Percentiles rank a stretch among this genome's conserved stretches.
phyloP scores from a whole-genome alignment of 2,797 vertebrate genomes.

The Sorex maritimensis region DNA sequence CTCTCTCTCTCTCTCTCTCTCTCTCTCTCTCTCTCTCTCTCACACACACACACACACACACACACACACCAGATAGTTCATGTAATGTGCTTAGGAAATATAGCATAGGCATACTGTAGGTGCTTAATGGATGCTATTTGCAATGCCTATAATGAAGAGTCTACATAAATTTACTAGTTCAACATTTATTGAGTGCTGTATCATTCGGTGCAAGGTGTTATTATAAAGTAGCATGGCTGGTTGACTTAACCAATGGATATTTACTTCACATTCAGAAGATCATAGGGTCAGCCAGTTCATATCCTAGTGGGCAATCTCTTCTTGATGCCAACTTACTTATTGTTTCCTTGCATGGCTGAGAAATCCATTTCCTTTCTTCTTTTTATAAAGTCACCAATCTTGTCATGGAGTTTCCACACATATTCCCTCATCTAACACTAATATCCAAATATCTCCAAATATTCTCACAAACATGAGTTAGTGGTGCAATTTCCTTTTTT shows the following conservation, averaged over 20 bases:
- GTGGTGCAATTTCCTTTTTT: neutral
- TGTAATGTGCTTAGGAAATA: neutral
- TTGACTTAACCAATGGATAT: neutral
- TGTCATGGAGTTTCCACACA: neutral
- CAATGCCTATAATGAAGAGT: neutral
- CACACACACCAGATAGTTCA: too few relatives aligned
- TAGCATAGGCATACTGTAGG: neutral
- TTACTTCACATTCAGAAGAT: neutral
- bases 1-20: too few relatives aligned
- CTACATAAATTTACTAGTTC: neutral
- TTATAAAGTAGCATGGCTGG: too few relatives aligned
- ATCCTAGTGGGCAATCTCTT: neutral
- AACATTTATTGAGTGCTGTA: neutral
- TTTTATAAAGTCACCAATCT: neutral
- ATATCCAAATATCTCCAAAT: too few relatives aligned
- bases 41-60: too few relatives aligned
- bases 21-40: too few relatives aligned
- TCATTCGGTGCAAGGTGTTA: neutral
- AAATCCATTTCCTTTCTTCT: neutral
- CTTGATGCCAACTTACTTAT: neutral
- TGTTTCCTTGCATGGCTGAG: too few relatives aligned
- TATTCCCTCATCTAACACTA: neutral
- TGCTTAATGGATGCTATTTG: neutral
- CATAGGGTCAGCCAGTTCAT: neutral
- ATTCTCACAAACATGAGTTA: too few relatives aligned